A percentile compares a stretch with the other conserved stretches of the same genome.
Conservation (phyloP, 30 jellyfish, hydroid and myxozoan genomes). For the Rhopilema esculentum region DNA sequence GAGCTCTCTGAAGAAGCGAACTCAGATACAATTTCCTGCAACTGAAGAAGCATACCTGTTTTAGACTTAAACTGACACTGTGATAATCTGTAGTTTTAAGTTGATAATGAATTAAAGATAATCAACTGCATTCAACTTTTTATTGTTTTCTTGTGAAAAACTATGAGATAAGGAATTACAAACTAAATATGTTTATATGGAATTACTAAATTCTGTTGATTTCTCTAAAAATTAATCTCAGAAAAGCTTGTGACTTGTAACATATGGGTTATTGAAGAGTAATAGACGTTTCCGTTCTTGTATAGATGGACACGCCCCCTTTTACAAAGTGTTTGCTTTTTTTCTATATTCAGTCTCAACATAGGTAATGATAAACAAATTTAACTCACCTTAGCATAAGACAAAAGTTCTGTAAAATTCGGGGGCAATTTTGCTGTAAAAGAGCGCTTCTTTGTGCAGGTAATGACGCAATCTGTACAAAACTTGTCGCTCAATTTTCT, state of each 20-base stretch:
- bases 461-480: not conserved
- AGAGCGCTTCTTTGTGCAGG: not conserved
- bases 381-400: not conserved
- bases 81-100: not conserved
- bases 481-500: not conserved
- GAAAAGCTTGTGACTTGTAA: not conserved
- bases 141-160: not conserved
- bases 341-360: not conserved
- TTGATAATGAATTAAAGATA: not conserved
- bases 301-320: not conserved
- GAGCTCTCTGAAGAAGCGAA: not conserved
- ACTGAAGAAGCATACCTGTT: conserved; percentile 1
- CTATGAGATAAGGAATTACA: not conserved
- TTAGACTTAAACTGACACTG: not conserved
- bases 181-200: not conserved
- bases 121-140: not conserved
- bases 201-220: not conserved
- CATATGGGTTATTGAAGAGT: not conserved
- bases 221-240: not conserved
- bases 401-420: not conserved
- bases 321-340: not conserved
- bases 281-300: not conserved
- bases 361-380: not conserved
- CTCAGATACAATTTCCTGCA: conserved; percentile 4
- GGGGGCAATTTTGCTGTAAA: not conserved